phyloP scores from a whole-genome alignment of 2,113 vertebrate genomes.

The Ciconia boyciana region DNA sequence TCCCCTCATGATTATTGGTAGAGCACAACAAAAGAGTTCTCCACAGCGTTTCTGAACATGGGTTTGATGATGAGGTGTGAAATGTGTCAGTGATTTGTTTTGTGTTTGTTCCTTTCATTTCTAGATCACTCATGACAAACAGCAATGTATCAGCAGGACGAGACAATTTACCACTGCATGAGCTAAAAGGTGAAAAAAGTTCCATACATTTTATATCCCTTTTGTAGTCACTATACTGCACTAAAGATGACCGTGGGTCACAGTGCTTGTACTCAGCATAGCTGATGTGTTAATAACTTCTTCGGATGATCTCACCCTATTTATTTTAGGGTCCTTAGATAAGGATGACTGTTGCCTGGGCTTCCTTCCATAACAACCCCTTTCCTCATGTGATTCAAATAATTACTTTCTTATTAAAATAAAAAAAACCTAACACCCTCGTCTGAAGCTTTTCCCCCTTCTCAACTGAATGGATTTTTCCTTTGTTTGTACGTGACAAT shows the following conservation, averaged over 20 bases:
- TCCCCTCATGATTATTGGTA: background rate
- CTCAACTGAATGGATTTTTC: constrained; percentile 40
- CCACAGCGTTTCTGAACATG: background rate
- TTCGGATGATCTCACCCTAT: background rate
- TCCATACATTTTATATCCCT: constrained; percentile 56
- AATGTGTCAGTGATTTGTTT: constrained; percentile 66
- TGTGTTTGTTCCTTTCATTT: constrained; percentile 62
- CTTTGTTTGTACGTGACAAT: constrained; percentile 39
- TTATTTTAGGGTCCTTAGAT: constrained; percentile 6
- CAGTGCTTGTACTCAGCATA: background rate
- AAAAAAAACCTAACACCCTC: background rate
- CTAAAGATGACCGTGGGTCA: constrained; percentile 26
- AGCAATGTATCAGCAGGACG: constrained; percentile 54
- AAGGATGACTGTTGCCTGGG: background rate
- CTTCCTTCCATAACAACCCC: background rate
- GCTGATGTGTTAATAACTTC: constrained; percentile 14
- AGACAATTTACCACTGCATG: constrained; percentile 40
- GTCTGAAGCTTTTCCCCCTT: constrained; percentile 23
- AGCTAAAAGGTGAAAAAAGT: constrained; percentile 46
- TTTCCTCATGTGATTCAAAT: background rate
- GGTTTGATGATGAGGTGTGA: constrained; percentile 57
- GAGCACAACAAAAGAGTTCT: constrained; percentile 44
- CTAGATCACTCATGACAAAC: constrained; percentile 59
- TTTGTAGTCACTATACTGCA: constrained; percentile 25
- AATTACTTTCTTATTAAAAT: background rate